Conservation (phyloP, 2,113 vertebrate genomes). For the Sclerurus mexicanus region DNA sequence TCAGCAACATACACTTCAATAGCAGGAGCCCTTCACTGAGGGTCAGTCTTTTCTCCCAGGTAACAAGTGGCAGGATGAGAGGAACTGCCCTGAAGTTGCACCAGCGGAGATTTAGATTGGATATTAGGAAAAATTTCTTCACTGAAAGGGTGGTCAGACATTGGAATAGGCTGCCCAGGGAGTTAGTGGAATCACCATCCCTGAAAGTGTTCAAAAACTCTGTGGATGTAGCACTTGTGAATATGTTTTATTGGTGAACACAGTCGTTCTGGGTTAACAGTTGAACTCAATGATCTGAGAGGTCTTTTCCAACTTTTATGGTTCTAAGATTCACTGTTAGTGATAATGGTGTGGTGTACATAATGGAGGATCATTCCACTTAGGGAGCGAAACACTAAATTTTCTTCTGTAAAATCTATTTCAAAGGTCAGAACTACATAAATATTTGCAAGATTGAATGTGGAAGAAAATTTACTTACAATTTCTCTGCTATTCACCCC, state of each 20-base stretch:
- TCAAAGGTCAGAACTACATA: background rate
- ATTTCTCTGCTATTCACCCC: background rate
- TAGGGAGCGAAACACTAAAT: background rate
- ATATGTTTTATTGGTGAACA: background rate
- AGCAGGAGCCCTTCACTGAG: background rate
- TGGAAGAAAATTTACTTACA: background rate
- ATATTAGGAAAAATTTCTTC: background rate
- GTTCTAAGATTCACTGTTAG: background rate
- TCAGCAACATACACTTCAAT: background rate
- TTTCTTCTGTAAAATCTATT: background rate
- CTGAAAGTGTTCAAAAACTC: background rate
- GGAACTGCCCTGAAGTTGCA: accelerated
- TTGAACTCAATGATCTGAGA: background rate
- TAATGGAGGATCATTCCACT: background rate
- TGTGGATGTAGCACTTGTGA: background rate
- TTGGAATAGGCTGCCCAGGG: background rate
- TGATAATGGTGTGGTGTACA: background rate
- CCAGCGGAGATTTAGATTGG: background rate
- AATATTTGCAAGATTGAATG: background rate
- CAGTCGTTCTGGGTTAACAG: accelerated
- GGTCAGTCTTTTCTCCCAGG: background rate
- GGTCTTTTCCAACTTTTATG: background rate
- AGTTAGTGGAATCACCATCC: background rate
- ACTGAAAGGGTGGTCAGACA: background rate
- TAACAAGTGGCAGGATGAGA: background rate